Evolutionary conservation across 2,888 invertebrate genomes (phyloP).

Genomic region (Petrolisthes manimaculis): DNA sequence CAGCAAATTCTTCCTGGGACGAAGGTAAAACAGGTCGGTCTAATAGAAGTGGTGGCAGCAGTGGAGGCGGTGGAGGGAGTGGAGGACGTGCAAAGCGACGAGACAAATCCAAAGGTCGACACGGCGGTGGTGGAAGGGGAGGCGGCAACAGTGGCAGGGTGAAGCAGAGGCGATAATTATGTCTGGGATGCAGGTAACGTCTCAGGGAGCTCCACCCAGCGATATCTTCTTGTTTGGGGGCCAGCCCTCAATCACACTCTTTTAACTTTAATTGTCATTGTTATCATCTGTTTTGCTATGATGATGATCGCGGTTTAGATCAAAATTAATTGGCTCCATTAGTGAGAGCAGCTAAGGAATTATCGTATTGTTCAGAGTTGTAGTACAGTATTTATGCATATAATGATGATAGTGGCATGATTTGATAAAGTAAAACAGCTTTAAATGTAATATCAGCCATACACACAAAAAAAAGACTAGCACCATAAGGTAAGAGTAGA

Average conservation of each 20-base stretch:
- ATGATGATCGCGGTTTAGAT: too few relatives aligned
- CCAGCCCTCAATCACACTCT: not conserved
- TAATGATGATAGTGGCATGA: too few relatives aligned
- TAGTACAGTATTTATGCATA: too few relatives aligned
- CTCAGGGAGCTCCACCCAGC: not conserved
- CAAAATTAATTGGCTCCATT: too few relatives aligned
- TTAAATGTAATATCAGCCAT: too few relatives aligned
- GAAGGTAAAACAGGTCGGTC: conserved; percentile 33
- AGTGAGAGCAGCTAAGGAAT: too few relatives aligned
- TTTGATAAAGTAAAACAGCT: too few relatives aligned
- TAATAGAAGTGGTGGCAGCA: conserved; percentile 33
- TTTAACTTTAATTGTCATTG: too few relatives aligned
- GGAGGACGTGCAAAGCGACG: conserved; percentile 39
- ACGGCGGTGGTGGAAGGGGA: conserved; percentile 32
- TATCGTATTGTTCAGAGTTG: too few relatives aligned
- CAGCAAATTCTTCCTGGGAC: conserved; percentile 39
- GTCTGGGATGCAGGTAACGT: conserved; percentile 59
- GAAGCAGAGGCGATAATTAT: conserved; percentile 25
- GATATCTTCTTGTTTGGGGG: not conserved
- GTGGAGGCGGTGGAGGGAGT: conserved; percentile 27
- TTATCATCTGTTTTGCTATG: too few relatives aligned
- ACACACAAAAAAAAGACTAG: too few relatives aligned
- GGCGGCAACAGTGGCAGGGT: conserved; percentile 17
- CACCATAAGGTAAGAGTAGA: too few relatives aligned
- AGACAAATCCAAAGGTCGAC: conserved; percentile 49